These are phyloP conservation scores for Henricia sp. DNA, from an alignment of 53 echinoderm and acorn worm species.

Conservation along the genomic window DNA sequence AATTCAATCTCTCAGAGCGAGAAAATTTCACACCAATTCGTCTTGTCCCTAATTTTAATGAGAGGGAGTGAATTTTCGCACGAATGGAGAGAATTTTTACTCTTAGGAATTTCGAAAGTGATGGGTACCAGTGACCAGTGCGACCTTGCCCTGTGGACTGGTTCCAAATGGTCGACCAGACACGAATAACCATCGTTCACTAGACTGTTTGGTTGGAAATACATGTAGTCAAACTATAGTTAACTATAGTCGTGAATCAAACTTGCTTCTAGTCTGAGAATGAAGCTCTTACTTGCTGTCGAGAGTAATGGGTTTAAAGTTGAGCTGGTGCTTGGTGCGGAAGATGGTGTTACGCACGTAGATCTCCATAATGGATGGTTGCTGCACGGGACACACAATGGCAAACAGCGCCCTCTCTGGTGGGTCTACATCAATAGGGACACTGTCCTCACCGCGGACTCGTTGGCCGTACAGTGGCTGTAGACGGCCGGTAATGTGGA, in stretches of 20 bases:
- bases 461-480: slow-evolving; percentile 84
- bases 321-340: slow-evolving; percentile 90
- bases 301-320: slow-evolving; percentile 84
- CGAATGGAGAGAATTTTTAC: too few species aligned
- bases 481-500: slow-evolving; percentile 83
- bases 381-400: slow-evolving; percentile 85
- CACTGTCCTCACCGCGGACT: slow-evolving; percentile 80
- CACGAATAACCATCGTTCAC: too few species aligned
- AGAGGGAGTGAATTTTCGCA: too few species aligned
- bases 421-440: slow-evolving; percentile 83
- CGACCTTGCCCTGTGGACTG: too few species aligned
- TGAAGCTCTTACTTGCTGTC: slow-evolving; percentile 76
- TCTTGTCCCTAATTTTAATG: too few species aligned
- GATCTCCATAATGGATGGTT: slow-evolving; percentile 92
- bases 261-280: neutral
- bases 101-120: too few species aligned
- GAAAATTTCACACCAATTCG: too few species aligned
- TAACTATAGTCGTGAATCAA: too few species aligned
- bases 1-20: neutral
- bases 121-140: too few species aligned
- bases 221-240: too few species aligned
- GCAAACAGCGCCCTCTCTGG: slow-evolving; percentile 88
- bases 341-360: slow-evolving; percentile 96
- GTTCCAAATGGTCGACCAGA: too few species aligned
- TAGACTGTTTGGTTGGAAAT: too few species aligned